Evolutionary conservation across 2,113 vertebrate genomes (phyloP).

Genomic region (Gymnorhina tibicen): DNA sequence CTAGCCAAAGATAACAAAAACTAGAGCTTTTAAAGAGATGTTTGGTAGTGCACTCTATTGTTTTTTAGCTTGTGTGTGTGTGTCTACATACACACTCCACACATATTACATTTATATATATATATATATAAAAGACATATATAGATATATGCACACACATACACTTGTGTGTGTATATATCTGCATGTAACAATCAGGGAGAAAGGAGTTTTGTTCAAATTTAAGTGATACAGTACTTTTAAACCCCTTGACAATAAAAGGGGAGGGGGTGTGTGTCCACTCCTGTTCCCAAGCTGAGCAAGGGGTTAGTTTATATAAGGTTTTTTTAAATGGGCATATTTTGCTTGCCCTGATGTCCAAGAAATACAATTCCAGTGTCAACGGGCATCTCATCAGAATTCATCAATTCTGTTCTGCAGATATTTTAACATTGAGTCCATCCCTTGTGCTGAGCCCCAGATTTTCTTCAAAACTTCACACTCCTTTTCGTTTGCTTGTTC

Average conservation of each 20-base stretch:
- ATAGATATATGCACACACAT: not conserved
- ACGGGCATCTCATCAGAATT: slow-evolving; percentile 76
- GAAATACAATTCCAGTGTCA: slow-evolving; percentile 61
- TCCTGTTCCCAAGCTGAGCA: slow-evolving; percentile 56
- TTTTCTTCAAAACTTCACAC: slow-evolving; percentile 90
- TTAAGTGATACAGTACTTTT: slow-evolving; percentile 77
- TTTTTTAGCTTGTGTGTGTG: slow-evolving; percentile 57
- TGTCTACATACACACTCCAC: slow-evolving; percentile 44
- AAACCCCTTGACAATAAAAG: slow-evolving; percentile 67
- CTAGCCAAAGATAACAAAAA: slow-evolving; percentile 68
- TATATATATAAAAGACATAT: not conserved
- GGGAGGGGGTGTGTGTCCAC: not conserved
- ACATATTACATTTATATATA: slow-evolving; percentile 11
- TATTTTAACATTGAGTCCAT: slow-evolving; percentile 95
- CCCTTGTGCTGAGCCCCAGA: slow-evolving; percentile 95
- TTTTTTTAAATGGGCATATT: slow-evolving; percentile 14
- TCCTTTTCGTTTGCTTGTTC: slow-evolving; percentile 95
- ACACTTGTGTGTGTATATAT: not conserved
- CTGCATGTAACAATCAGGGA: slow-evolving; percentile 47
- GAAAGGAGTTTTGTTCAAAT: slow-evolving; percentile 73
- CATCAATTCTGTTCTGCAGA: slow-evolving; percentile 89
- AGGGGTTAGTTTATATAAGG: slow-evolving; percentile 4
- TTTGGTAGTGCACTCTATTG: slow-evolving; percentile 69
- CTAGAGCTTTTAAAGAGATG: slow-evolving; percentile 63
- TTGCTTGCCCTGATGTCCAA: slow-evolving; percentile 34